Conservation (phyloP, 2,797 vertebrate species). For the Spea hammondii region DNA sequence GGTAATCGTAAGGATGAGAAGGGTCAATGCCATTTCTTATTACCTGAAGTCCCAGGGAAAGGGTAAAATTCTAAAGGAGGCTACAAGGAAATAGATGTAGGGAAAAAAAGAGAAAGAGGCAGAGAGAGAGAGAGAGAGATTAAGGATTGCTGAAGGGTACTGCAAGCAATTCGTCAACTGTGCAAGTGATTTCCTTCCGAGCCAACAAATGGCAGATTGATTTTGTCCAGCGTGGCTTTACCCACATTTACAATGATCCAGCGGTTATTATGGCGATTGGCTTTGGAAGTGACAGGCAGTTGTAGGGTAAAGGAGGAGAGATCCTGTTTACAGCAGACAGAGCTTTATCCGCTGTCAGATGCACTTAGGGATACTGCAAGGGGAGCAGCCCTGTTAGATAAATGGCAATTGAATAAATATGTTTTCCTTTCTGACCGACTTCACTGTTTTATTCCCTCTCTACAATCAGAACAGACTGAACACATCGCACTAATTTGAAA, state of each 20-base stretch:
- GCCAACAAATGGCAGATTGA: slow-evolving; percentile 89
- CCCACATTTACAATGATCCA: slow-evolving; percentile 80
- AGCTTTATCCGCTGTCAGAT: slow-evolving; percentile 78
- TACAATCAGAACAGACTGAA: slow-evolving; percentile 43
- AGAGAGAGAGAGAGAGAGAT: slow-evolving; percentile 54
- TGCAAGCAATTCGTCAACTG: slow-evolving; percentile 78
- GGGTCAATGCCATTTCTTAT: slow-evolving; percentile 93
- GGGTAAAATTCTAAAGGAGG: slow-evolving; percentile 71
- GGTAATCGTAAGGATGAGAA: slow-evolving; percentile 90
- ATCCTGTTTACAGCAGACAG: slow-evolving; percentile 75
- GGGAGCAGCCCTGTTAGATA: slow-evolving; percentile 66
- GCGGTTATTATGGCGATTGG: slow-evolving; percentile 84
- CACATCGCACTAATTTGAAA: slow-evolving; percentile 43
- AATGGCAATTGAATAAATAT: slow-evolving; percentile 69
- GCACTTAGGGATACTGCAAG: slow-evolving; percentile 76
- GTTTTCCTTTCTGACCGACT: slow-evolving; percentile 55
- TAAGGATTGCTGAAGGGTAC: slow-evolving; percentile 76
- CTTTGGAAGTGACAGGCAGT: slow-evolving; percentile 82
- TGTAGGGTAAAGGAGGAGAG: slow-evolving; percentile 74
- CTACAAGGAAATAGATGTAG: slow-evolving; percentile 54
- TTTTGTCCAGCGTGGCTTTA: slow-evolving; percentile 80
- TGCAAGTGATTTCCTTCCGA: slow-evolving; percentile 78
- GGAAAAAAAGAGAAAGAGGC: slow-evolving; percentile 23
- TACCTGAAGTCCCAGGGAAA: slow-evolving; percentile 82
- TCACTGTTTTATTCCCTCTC: slow-evolving; percentile 37